Base-by-base conservation (phyloP, 2,113 vertebrate species). In the Megaceryle torquata region DNA sequence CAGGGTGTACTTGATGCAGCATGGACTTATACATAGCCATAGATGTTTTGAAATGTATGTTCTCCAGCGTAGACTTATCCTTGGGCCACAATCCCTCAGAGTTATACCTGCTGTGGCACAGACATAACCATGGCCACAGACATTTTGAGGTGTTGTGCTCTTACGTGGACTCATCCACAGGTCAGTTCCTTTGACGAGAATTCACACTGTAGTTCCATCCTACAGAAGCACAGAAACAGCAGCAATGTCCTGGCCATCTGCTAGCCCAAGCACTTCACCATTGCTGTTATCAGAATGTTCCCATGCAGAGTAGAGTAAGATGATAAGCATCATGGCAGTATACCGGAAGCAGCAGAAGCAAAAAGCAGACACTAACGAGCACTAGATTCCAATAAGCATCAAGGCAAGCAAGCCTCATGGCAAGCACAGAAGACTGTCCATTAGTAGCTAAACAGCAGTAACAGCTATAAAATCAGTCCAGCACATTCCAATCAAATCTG, bases 221-320 rank as follows among this genome's bases (percentile, higher is more conserved):
- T 12, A 26, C 19, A 22, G 71, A 16, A 56, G 41, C 41, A 83
- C 46, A 76, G 54, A 61, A 41, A 21, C 6, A 89, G 28, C 17
- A 56, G 48, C 0, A 1, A 50, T 43, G 19, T 13, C 68, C 48
- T 48, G 41, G 41, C 46, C 63, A 50, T 56, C 16, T 56, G 25
- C 25, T 31, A 70, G 48, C 39, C 1, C 29, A 57, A n/a, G 13
- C 54, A 41, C 48, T 31, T 39, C 0, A 0, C 8, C 61, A 11
- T 31, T 68, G 25, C 35, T 56, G 41, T 50, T 33, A 64, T 37
- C 41, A 90, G 17, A 48, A 41, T 14, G 22, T 16, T 56, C 25
- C 29, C 56, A 64, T 44, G 56, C 16, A 41, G 28, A 17, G 3
- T 2, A 11, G 31, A 28, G 28, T 15, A 15, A 35, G n/a, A 35